These are phyloP conservation scores for Melanotaenia duboulayi DNA, from an alignment of 2,113 vertebrate genomes.

Conservation along the genomic window DNA sequence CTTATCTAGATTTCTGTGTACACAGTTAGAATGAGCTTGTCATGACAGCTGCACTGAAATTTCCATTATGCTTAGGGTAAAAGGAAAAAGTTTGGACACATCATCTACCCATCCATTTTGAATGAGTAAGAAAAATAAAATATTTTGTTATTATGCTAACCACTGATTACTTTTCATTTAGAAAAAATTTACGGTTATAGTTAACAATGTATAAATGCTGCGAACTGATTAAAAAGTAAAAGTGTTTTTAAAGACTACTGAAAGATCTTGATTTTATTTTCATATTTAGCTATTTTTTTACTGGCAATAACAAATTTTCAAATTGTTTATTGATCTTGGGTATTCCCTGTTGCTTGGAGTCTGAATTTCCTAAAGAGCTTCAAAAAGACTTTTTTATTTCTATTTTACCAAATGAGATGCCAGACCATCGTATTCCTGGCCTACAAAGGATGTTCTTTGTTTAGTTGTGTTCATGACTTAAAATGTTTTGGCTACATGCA, in stretches of 20 bases:
- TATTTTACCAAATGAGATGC: background rate
- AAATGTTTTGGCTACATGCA: no score
- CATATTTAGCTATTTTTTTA: background rate
- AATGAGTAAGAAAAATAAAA: background rate
- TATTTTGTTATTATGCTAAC: background rate
- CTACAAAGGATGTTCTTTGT: no score
- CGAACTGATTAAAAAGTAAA: background rate
- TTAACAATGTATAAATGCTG: background rate
- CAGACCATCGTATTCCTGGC: no score
- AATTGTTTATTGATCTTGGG: background rate
- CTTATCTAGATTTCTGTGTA: slow-evolving; percentile 35
- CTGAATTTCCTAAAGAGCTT: background rate
- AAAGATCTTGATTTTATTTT: background rate
- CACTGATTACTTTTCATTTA: background rate
- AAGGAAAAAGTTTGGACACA: background rate
- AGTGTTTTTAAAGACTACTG: no score
- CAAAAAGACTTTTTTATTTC: background rate
- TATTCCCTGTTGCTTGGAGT: background rate
- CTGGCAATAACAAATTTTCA: background rate
- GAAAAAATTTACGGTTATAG: background rate
- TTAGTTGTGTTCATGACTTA: no score
- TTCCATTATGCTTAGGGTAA: slow-evolving; percentile 10
- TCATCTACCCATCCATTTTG: background rate
- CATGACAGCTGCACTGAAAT: slow-evolving; percentile 18
- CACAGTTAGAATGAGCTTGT: slow-evolving; percentile 7